Evolutionary conservation across 2,797 vertebrate species (phyloP), one percentile per base, ranked within the genome.

Genomic region (Rallus crepitans): DNA sequence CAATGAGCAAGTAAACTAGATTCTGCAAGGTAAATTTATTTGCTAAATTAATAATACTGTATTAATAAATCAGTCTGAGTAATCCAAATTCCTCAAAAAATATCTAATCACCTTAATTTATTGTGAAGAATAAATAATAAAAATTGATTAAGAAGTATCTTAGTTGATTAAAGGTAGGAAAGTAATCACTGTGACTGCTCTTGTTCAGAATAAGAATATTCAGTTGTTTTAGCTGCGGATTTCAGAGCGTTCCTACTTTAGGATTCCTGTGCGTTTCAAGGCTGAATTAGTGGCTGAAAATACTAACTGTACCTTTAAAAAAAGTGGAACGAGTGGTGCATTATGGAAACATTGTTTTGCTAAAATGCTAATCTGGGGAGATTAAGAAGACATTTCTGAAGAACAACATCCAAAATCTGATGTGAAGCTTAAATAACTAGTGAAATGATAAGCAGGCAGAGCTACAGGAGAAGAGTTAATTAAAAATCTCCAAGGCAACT

Each of bases 401-500:
- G 87, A 96, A 92, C 92, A 96, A 95, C 94, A 96, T 91, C 95
- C 94, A 87, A 94, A 95, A 97, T 97, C 97, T 96, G 96, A 97
- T 95, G 91, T 81, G 93, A 96, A 94, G 81, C 95, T 95, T 95
- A 94, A 97, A 97, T 97, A 97, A 96, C 92, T 89, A 56, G 79
- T 87, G 88, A 97, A 82, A 93, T 87, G 97, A 97, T 97, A 97
- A 97, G 97, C 94, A 90, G 94, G 90, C 95, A 94, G 86, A 52
- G 92, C 93, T 96, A 94, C 77, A 83, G 91, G 87, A 97, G 95
- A 97, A 96, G 96, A 97, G 96, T 97, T 97, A 97, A 97, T 97
- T 97, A 97, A 97, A 97, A 97, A 97, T 97, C 97, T 97, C 97
- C 97, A 97, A 92, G 97, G 97, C 94, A 97, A 97, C 97, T 97